Base-by-base conservation (phyloP, 2,888 invertebrate species). In the Synanthedon formicaeformis region DNA sequence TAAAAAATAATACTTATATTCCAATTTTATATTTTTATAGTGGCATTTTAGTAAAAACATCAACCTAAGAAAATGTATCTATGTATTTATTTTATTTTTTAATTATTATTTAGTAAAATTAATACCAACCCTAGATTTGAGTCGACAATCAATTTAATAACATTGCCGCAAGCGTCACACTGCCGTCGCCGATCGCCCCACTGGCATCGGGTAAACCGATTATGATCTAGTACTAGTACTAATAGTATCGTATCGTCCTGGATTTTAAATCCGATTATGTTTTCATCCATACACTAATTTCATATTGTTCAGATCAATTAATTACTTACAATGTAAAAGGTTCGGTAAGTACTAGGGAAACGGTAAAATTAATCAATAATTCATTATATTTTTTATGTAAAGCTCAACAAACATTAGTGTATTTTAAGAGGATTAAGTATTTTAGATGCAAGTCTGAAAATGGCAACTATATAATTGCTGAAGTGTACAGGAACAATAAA, bases 91-190 rank as follows among this genome's bases (percentile, higher is more conserved):
- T 27, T 27, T 5, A 27, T 27, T 27, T n/a, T 6, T 27, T 27
- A 27, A 27, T 27, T 27, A 27, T 27, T 16, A 16, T 16, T 16
- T 16, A 27, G 1, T 27, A 8, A 27, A 8, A 27, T 27, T 6
- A 27, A 27, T 41, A 13, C 5, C 23, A 34, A 23, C 27, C 50
- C 34, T 50, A 27, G 27, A 23, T 50, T 50, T 14, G 50, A 18
- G n/a, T 52, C 57, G 54, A 53, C 69, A 68, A 73, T 70, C 66
- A 67, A 67, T 71, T 65, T 69, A 62, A 68, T 75, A 69, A 69
- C 56, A 27, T 63, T 56, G 60, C 18, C 45, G 34, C 40, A 18
- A 41, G 13, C 27, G 27, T 27, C 27, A 27, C 27, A 8, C 27
- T 27, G 27, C 27, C 8, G 8, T 27, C 27, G 27, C 8, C 16